phyloP scores from a whole-genome alignment of 2,797 vertebrate species.

The Chiroxiphia lanceolata region DNA sequence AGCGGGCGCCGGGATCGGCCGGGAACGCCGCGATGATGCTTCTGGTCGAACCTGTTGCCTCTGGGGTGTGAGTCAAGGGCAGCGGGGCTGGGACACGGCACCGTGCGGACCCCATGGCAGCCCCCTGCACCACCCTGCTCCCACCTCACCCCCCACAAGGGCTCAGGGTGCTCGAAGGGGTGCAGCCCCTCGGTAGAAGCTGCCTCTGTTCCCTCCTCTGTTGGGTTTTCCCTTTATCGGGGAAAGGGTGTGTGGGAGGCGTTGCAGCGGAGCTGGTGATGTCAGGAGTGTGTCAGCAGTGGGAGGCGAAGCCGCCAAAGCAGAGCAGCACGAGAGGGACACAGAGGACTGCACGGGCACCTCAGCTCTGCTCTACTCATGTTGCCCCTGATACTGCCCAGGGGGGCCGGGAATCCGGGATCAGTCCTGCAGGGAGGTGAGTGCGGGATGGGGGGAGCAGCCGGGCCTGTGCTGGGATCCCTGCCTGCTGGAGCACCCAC shows the following conservation, averaged over 20 bases:
- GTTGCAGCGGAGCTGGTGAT: constrained; percentile 75
- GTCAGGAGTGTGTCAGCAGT: constrained; percentile 77
- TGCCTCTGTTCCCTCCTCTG: accelerated
- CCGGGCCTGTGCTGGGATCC: background rate
- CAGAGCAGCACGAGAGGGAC: constrained; percentile 76
- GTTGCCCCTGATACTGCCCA: accelerated
- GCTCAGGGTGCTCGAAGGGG: background rate
- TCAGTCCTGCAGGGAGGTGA: background rate
- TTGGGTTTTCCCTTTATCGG: background rate
- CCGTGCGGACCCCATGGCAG: background rate
- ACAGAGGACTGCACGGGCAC: background rate
- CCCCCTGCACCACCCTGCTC: background rate
- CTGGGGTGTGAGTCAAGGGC: constrained; percentile 18
- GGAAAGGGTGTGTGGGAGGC: constrained; percentile 48
- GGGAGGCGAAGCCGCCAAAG: constrained; percentile 78
- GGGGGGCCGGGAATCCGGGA: background rate
- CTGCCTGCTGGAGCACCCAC: background rate
- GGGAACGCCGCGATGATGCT: constrained; percentile 25
- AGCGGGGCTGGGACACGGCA: background rate
- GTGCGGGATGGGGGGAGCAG: background rate
- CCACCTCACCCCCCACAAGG: accelerated
- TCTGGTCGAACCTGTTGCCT: constrained; percentile 72
- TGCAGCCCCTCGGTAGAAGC: background rate
- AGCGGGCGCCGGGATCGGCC: constrained; percentile 8
- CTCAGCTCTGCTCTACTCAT: background rate